A percentile compares a stretch with the other conserved stretches of the same genome.
Evolutionary conservation across 2,888 invertebrate species (phyloP).

Genomic region (Lycocerus yunnanus): DNA sequence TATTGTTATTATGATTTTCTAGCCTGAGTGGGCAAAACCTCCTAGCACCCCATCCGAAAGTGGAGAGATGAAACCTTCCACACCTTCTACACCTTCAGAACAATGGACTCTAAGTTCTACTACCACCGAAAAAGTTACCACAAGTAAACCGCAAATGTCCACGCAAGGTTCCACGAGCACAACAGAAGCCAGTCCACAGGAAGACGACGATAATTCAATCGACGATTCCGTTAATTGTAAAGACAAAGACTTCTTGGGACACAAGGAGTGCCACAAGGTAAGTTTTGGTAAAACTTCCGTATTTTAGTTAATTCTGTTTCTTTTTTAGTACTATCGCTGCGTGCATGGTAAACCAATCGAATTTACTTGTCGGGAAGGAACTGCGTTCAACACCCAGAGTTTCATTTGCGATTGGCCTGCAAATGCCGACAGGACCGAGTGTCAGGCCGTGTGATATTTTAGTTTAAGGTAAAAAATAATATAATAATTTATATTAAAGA

Average conservation of each 20-base stretch:
- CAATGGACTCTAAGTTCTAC: constrained; percentile 40
- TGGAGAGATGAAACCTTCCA: constrained; percentile 41
- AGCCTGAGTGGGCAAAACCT: constrained; percentile 84
- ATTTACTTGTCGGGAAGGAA: constrained; percentile 74
- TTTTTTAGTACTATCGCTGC: constrained; percentile 79
- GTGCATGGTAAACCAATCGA: constrained; percentile 76
- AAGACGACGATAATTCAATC: constrained; percentile 19
- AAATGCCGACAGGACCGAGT: constrained; percentile 69
- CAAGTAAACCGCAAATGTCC: constrained; percentile 27
- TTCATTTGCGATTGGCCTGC: constrained; percentile 83
- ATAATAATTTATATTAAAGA: not conserved
- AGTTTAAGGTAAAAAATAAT: too few species aligned
- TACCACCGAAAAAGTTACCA: constrained; percentile 20
- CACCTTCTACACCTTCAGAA: constrained; percentile 39
- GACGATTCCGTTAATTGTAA: constrained; percentile 56
- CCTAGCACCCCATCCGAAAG: constrained; percentile 66
- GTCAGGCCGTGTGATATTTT: constrained; percentile 42
- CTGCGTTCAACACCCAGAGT: constrained; percentile 72
- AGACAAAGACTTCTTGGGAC: constrained; percentile 61
- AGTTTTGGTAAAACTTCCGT: not conserved
- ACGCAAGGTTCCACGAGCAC: constrained; percentile 38
- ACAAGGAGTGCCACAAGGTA: constrained; percentile 64
- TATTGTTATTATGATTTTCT: constrained; percentile 37
- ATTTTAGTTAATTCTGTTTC: constrained; percentile 5
- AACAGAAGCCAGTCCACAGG: constrained; percentile 38